Conservation (phyloP, 2,888 invertebrate genomes). For the Drosophila yooni region DNA sequence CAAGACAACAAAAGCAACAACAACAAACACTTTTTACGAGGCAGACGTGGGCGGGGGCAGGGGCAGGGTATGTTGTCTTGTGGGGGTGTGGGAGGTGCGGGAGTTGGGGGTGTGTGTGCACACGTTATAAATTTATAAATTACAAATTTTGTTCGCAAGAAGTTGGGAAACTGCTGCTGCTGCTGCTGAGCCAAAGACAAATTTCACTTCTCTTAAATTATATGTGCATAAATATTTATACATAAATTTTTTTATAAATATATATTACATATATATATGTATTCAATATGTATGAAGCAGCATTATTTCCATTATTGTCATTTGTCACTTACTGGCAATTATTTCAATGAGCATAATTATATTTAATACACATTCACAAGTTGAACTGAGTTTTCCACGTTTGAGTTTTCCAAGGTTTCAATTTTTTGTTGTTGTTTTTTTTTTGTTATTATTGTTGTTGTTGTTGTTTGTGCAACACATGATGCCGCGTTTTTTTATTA, state of each 20-base stretch:
- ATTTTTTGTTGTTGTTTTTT: constrained; percentile 17
- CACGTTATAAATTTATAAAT: constrained; percentile 84
- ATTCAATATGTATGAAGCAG: constrained; percentile 2
- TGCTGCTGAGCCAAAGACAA: constrained; percentile 3
- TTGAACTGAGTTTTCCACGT: constrained; percentile 42
- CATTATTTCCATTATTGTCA: constrained; percentile 12
- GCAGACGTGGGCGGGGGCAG: constrained; percentile 11
- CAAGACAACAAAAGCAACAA: constrained; percentile 21
- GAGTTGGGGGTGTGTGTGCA: neutral
- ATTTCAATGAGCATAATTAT: constrained; percentile 70
- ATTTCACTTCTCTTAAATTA: constrained; percentile 54
- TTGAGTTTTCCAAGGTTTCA: constrained; percentile 48
- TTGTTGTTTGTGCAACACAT: constrained; percentile 63
- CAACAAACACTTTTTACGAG: constrained; percentile 60
- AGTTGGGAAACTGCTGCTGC: constrained; percentile 3
- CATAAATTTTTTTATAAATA: neutral
- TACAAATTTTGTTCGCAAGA: constrained; percentile 78
- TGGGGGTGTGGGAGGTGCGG: constrained; percentile 15
- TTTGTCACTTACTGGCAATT: constrained; percentile 53
- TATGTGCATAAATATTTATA: constrained; percentile 2
- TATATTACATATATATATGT: neutral
- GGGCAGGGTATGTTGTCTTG: constrained; percentile 1
- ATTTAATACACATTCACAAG: constrained; percentile 37
- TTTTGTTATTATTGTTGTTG: constrained; percentile 15
- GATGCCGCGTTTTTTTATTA: constrained; percentile 23